Conservation (phyloP, 2,113 vertebrate genomes). For the Sorex araneus region DNA sequence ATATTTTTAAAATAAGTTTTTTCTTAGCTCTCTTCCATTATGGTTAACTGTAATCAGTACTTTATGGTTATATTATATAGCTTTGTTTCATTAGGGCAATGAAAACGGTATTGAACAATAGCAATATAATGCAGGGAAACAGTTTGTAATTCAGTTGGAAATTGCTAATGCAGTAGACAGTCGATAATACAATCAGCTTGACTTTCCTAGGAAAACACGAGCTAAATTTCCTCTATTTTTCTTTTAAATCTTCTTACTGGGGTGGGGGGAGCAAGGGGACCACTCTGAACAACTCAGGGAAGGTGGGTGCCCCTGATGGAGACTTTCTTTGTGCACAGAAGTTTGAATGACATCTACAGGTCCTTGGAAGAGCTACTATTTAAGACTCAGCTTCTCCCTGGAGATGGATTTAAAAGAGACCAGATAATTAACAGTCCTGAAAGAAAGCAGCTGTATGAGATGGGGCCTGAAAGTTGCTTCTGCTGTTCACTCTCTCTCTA, state of each 20-base stretch:
- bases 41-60: slow-evolving; percentile 78
- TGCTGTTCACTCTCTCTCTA: not conserved
- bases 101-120: slow-evolving; percentile 80
- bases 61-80: slow-evolving; percentile 77
- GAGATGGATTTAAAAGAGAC: slow-evolving; percentile 53
- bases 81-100: slow-evolving; percentile 81
- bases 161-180: slow-evolving; percentile 74
- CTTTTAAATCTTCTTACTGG: slow-evolving; percentile 31
- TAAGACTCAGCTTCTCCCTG: slow-evolving; percentile 62
- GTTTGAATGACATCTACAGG: slow-evolving; percentile 47
- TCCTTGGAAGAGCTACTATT: slow-evolving; percentile 62
- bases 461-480: slow-evolving; percentile 5
- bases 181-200: slow-evolving; percentile 76
- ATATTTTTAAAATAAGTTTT: slow-evolving; percentile 76
- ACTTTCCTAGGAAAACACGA: slow-evolving; percentile 73
- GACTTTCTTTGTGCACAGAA: slow-evolving; percentile 52
- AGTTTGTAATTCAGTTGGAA: slow-evolving; percentile 80
- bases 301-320: not conserved
- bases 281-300: not conserved
- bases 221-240: slow-evolving; percentile 66
- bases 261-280: not conserved
- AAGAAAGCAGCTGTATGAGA: slow-evolving; percentile 69
- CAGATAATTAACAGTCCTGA: slow-evolving; percentile 67
- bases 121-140: slow-evolving; percentile 74
- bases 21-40: slow-evolving; percentile 70